These are phyloP conservation scores for Drosophila pruinosa DNA, from an alignment of 1,140 invertebrate genomes.

Conservation along the genomic window DNA sequence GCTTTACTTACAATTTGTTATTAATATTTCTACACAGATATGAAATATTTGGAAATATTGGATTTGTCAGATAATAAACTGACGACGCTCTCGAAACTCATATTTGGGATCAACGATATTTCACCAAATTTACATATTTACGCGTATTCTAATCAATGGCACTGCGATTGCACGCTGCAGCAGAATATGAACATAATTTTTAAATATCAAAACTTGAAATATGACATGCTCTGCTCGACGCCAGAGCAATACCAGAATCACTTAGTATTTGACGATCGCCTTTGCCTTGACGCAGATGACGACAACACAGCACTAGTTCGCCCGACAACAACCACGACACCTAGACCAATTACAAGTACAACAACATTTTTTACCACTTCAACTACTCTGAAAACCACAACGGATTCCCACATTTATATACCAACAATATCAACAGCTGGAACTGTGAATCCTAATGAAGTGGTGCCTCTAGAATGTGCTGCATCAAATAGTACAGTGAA, in stretches of 20 bases:
- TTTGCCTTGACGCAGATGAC: constrained; percentile 20
- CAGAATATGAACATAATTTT: constrained; percentile 40
- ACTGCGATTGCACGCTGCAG: constrained; percentile 50
- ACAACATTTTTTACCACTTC: not conserved
- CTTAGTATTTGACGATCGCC: constrained; percentile 35
- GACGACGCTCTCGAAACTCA: constrained; percentile 29
- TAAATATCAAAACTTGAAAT: constrained; percentile 11
- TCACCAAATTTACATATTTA: constrained; percentile 32
- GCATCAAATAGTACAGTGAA: not conserved
- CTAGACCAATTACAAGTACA: not conserved
- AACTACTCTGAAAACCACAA: not conserved
- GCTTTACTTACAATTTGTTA: not conserved
- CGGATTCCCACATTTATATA: not conserved
- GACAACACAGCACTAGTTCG: not conserved
- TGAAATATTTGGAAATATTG: constrained; percentile 45
- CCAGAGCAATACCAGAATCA: constrained; percentile 29
- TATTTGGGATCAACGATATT: constrained; percentile 46
- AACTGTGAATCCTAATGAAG: constrained; percentile 11
- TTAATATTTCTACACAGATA: constrained; percentile 11
- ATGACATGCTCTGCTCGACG: constrained; percentile 21
- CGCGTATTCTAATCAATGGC: constrained; percentile 46
- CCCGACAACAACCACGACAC: not conserved
- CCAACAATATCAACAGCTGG: constrained; percentile 24
- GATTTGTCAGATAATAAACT: constrained; percentile 62
- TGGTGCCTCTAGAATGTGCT: constrained; percentile 16